Base-by-base conservation (phyloP, 2,888 invertebrate species). In the Penaeus monodon region DNA sequence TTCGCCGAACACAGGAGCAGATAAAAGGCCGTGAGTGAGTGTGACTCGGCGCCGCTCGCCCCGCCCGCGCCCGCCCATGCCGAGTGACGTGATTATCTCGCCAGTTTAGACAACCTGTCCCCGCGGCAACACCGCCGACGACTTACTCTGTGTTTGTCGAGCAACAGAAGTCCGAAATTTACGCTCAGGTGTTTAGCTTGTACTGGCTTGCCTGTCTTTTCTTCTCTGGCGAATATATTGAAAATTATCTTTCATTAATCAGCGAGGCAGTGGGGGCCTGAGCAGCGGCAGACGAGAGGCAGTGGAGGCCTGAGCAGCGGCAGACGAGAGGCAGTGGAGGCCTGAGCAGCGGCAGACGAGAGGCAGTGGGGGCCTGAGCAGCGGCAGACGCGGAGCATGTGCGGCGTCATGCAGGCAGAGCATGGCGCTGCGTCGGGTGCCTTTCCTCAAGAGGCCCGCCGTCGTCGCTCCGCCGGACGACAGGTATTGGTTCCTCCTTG, bases 31-130 rank as follows among this genome's bases (percentile, higher is more conserved):
- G 49, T 49, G 49, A 49, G 49, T 49, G 49, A 49, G 49, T 70
- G 17, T 57, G 49, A 49, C 70, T 44, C 29, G 73, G 44, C 57
- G 57, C 44, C 57, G 57, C 63, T 38, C 57, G n/a, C 29, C 57
- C 38, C 63, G 57, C 76, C 83, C 38, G 76, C 44, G 24, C 65
- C 83, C 49, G 10, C 29, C 78, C 63, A 78, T 78, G 64, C 57
- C 29, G 78, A 78, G 64, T 57, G 57, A 29, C 63, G 63, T 44
- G n/a, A 17, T 8, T n/a, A 33, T 29, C 29, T 78, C 78, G 57
- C 29, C 44, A 63, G 64, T 24, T 78, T 14, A 63, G 24, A 64
- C 33, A 27, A 17, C 57, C 24, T 63, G 57, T 27, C 22, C 20
- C 20, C 22, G 24, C 20, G 2, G 22, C 17, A 2, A 2, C 63